Percentiles rank a stretch among this genome's conserved stretches.
These are phyloP conservation scores for Manduca sexta DNA, from an alignment of 1,140 invertebrate species.

Conservation along the genomic window DNA sequence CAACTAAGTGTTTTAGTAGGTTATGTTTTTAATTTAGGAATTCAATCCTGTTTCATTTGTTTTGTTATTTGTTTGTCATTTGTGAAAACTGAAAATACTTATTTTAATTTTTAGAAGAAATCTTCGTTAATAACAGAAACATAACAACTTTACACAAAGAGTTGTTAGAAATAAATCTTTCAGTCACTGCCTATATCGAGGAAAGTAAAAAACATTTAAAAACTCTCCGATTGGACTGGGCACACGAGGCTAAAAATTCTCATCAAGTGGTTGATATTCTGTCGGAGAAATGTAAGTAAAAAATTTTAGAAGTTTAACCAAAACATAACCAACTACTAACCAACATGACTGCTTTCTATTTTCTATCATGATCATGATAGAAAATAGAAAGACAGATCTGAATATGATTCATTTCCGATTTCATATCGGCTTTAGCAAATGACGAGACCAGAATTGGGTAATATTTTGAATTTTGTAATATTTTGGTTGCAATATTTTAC, in stretches of 20 bases:
- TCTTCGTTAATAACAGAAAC: slow-evolving; percentile 39
- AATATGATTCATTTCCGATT: too few relatives aligned
- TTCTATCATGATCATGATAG: too few relatives aligned
- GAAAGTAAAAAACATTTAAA: slow-evolving; percentile 59
- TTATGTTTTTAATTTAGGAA: slow-evolving; percentile 61
- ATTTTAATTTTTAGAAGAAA: slow-evolving; percentile 48
- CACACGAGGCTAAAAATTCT: slow-evolving; percentile 48
- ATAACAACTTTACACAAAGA: slow-evolving; percentile 42
- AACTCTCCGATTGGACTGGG: slow-evolving; percentile 41
- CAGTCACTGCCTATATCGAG: slow-evolving; percentile 59
- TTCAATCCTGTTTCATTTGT: slow-evolving; percentile 36
- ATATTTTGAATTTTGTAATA: too few relatives aligned
- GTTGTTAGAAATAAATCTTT: slow-evolving; percentile 58
- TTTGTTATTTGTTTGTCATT: slow-evolving; percentile 22
- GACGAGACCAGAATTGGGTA: too few relatives aligned
- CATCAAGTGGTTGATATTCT: slow-evolving; percentile 56
- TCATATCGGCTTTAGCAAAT: too few relatives aligned
- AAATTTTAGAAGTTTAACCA: too few relatives aligned
- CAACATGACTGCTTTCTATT: too few relatives aligned
- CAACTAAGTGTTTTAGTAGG: slow-evolving; percentile 55
- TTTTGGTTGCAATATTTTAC: too few relatives aligned
- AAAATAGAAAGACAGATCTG: too few relatives aligned
- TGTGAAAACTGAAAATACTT: slow-evolving; percentile 11
- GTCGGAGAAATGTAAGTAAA: slow-evolving; percentile 50
- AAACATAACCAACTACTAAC: too few relatives aligned